Evolutionary conservation across 2,888 invertebrate species (phyloP), one percentile per base, ranked within the genome.

Genomic region (Cataglyphis albicans): DNA sequence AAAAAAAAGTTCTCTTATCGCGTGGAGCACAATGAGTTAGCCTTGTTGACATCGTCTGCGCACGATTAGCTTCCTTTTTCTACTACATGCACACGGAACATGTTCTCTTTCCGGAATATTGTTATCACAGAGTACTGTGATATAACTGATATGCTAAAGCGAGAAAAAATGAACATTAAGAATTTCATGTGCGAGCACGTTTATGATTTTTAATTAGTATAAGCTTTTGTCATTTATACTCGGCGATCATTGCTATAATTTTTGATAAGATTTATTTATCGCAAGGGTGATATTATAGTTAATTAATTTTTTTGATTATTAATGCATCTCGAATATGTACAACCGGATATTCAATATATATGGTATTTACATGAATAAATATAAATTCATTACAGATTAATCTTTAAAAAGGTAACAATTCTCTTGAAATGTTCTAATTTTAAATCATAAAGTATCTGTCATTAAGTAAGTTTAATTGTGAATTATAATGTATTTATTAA

Each of bases 11-110:
- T 12, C 35, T 48, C 35, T 64, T 10, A 68, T 52, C 68, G 32
- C 12, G 9, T 7, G 21, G 18, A 75, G 35, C 12, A 10, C 32
- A 29, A 38, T n/a, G 25, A 12, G 48, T 68, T 76, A 55, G 18
- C 29, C n/a, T 68, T 67, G 25, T 65, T n/a, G 74, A 48, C 21
- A 74, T 63, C 10, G 38, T 67, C 29, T 57, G 29, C 12, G 15
- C 38, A 15, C 10, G 9, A 55, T 76, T 68, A 68, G 29, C 3
- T 63, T 63, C 29, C 4, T 76, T 41, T 75, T 68, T 29, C 12
- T 32, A 5, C 18, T 6, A 18, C 18, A 18, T 38, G 12, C 3
- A 25, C 10, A 52, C 25, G 7, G 15, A 12, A 12, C 25, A 55
- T 35, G 55, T 41, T 75, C 15, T 65, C 38, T 76, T 41, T 18